Evolutionary conservation across 2,113 vertebrate species (phyloP).

Genomic region (Pluvianellus socialis): DNA sequence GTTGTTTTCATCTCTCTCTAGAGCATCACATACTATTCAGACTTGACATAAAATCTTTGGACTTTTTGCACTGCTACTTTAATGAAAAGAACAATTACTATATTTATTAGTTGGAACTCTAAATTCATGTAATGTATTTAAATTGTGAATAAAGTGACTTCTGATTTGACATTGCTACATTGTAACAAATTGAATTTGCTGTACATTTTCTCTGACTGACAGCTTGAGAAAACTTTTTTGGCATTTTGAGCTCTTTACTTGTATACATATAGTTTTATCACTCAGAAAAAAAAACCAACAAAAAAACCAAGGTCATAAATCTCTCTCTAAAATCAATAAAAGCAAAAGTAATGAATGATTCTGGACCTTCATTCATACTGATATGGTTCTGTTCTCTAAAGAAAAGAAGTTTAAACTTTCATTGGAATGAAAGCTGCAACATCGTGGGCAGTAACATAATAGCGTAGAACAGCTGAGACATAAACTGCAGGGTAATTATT

Average conservation of each 20-base stretch:
- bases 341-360: constrained; percentile 7
- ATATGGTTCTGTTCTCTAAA: background rate
- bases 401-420: background rate
- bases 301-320: background rate
- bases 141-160: background rate
- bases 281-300: background rate
- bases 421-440: background rate
- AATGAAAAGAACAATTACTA: background rate
- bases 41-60: background rate
- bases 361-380: background rate
- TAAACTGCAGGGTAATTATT: background rate
- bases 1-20: background rate
- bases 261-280: background rate
- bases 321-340: constrained; percentile 40
- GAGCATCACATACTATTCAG: background rate
- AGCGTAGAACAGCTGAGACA: background rate
- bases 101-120: background rate
- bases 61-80: background rate
- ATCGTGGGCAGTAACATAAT: background rate
- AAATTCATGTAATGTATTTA: background rate
- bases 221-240: background rate
- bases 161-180: background rate
- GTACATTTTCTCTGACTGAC: background rate
- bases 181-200: background rate
- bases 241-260: constrained; percentile 10